A percentile compares a stretch with the other conserved stretches of the same genome.
Conservation (phyloP, 2,797 vertebrate species). For the Malacoraja senta region DNA sequence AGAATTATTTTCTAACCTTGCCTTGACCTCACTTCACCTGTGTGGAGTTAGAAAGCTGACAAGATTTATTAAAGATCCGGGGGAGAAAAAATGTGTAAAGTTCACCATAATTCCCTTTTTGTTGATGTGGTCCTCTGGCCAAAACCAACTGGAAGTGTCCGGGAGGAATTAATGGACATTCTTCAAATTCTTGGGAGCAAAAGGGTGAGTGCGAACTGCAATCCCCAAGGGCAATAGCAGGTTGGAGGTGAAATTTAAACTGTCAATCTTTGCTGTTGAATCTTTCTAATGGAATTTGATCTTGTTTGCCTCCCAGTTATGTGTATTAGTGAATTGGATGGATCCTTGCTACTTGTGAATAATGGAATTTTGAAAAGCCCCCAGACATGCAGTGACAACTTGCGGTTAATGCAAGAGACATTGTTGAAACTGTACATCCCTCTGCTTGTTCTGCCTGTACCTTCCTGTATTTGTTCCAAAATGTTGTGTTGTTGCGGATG, state of each 20-base stretch:
- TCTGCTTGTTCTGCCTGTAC: no score
- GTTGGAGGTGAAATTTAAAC: not conserved
- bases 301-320: not conserved
- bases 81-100: not conserved
- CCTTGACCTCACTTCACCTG: not conserved
- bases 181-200: constrained; percentile 16
- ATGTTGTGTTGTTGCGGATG: no score
- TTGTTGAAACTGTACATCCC: no score
- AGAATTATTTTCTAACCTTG: not conserved
- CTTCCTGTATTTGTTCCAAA: no score
- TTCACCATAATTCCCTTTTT: not conserved
- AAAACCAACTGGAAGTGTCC: not conserved
- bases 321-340: not conserved
- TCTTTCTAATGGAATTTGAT: not conserved
- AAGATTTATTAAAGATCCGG: not conserved
- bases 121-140: not conserved
- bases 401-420: not conserved
- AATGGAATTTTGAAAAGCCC: not conserved
- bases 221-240: not conserved
- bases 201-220: not conserved
- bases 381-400: not conserved
- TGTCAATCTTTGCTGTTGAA: constrained; percentile 25
- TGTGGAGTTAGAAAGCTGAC: not conserved
- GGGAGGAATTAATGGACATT: constrained; percentile 12
- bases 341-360: not conserved